These are phyloP conservation scores for Pteropus alecto DNA, from an alignment of 2,113 vertebrate species.

Conservation along the genomic window DNA sequence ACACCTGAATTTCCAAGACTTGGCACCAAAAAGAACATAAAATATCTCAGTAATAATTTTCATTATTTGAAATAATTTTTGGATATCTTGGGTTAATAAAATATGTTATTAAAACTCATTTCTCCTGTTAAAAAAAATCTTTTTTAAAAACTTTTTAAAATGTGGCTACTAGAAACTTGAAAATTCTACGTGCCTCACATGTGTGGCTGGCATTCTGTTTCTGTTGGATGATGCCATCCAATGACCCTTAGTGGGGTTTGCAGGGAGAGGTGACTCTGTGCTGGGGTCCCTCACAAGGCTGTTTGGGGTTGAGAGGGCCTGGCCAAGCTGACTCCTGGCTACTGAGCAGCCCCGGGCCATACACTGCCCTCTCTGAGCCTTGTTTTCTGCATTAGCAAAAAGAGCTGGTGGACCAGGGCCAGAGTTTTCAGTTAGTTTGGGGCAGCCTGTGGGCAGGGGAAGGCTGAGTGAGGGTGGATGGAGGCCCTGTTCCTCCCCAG, in stretches of 20 bases:
- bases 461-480: neutral
- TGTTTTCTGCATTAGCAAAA: neutral
- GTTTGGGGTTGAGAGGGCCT: neutral
- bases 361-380: neutral
- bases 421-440: neutral
- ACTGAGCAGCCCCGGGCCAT: neutral
- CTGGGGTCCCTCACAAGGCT: neutral
- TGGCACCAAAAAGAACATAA: neutral
- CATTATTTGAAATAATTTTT: conserved; percentile 52
- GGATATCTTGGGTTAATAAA: conserved; percentile 46
- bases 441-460: neutral
- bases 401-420: neutral
- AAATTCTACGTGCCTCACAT: accelerated
- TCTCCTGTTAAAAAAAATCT: neutral
- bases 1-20: neutral
- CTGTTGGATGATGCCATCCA: neutral
- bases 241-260: accelerated
- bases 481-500: neutral
- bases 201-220: accelerated
- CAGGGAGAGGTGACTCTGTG: too few species aligned
- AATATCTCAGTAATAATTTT: conserved; percentile 24
- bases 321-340: neutral
- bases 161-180: neutral
- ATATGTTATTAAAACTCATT: conserved; percentile 57
- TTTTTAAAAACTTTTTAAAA: neutral